phyloP scores from a whole-genome alignment of 2,113 vertebrate genomes.

The Circaetus cinerascens region DNA sequence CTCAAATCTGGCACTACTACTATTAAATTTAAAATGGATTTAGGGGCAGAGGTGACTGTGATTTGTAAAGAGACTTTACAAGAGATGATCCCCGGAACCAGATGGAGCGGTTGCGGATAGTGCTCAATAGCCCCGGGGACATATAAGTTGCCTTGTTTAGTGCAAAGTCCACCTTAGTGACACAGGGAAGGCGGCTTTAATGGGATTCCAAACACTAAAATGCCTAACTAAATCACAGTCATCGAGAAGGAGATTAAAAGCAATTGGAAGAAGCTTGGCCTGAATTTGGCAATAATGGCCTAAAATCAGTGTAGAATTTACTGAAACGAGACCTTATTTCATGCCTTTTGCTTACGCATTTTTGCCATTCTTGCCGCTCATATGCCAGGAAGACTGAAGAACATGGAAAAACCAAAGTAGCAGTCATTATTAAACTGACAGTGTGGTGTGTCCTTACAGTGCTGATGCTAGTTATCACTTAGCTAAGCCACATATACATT shows the following conservation, averaged over 20 bases:
- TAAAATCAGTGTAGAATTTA: background rate
- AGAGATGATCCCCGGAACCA: background rate
- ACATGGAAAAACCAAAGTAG: background rate
- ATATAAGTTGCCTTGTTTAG: background rate
- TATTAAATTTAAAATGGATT: background rate
- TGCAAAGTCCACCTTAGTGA: background rate
- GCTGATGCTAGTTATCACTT: accelerated
- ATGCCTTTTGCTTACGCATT: background rate
- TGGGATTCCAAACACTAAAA: background rate
- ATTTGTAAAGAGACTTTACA: background rate
- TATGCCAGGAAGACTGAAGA: background rate
- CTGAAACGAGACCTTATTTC: background rate
- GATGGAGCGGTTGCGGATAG: background rate
- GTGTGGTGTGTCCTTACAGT: background rate
- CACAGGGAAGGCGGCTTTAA: background rate
- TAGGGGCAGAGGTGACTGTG: conserved; percentile 10
- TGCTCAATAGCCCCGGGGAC: background rate
- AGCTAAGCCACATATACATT: background rate
- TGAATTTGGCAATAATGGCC: background rate
- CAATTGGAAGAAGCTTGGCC: background rate
- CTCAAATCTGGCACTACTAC: background rate
- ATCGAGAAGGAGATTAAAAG: background rate
- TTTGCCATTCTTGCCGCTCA: background rate
- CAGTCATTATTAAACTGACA: background rate
- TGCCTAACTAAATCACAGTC: background rate